Base-by-base conservation (phyloP, 2,888 invertebrate genomes). In the Baccha elongata region DNA sequence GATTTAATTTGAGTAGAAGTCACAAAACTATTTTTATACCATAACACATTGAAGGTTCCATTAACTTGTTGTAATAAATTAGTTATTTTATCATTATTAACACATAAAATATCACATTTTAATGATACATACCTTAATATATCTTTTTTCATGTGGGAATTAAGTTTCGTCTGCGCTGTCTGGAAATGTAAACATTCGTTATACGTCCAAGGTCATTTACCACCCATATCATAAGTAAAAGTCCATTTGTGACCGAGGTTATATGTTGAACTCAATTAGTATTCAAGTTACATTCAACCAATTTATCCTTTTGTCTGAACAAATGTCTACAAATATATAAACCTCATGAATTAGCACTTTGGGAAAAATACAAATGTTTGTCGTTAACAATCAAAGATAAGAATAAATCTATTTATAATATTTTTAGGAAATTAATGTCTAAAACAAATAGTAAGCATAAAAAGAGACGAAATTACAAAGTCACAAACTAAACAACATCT, bases 271-370 rank as follows among this genome's bases (percentile, higher is more conserved):
- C 5, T 15, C 17, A 17, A 52, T 52, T 52, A 29, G 15, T 52
- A 52, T 52, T 52, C 32, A 29, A 6, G 15, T 17, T 52, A 17
- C 52, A 52, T 32, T 32, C 17, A 52, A 32, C 15, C 32, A 52
- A 52, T 32, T 52, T 52, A 52, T 52, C 52, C 29, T 50, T 50
- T 29, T 50, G 29, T 29, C 50, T 29, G 29, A 15, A 29, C 0
- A 17, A 52, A 32, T 32, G 52, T n/a, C n/a, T n/a, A n/a, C 32
- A 52, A 52, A 32, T 32, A 52, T 29, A n/a, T n/a, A n/a, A n/a
- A n/a, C n/a, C 32, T 52, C 13, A 32, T 32, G 32, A 52, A 32
- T 32, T 32, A 32, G 29, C n/a, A 52, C 52, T 15, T 11, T 42
- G 7, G 0, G 6, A 1, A 35, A 23, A 23, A 15, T 6, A 42